These are phyloP conservation scores for Pangasianodon gigas DNA, from an alignment of 2,113 vertebrate species.

Conservation along the genomic window DNA sequence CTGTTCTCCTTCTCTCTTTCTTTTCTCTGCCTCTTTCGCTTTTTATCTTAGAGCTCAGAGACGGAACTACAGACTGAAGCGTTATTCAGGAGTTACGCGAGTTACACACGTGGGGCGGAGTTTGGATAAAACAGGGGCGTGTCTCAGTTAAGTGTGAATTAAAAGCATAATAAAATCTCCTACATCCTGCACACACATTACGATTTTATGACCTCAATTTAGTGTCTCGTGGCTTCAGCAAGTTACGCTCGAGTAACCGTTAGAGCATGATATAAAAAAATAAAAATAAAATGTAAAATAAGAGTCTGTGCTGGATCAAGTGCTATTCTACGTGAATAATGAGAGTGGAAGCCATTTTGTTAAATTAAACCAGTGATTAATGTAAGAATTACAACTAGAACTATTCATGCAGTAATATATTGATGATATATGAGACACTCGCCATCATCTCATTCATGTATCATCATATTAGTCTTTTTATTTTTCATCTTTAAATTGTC, in stretches of 20 bases:
- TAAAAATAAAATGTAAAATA: too few species aligned
- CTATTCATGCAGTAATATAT: neutral
- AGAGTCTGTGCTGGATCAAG: too few species aligned
- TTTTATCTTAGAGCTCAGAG: neutral
- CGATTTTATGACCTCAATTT: neutral
- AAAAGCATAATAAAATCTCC: neutral
- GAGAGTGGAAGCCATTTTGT: too few species aligned
- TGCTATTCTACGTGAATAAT: too few species aligned
- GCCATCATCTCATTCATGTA: neutral
- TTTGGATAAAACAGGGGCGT: neutral
- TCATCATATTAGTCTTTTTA: neutral
- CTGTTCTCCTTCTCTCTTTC: neutral
- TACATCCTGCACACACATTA: neutral
- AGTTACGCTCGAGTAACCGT: neutral
- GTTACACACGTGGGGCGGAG: neutral
- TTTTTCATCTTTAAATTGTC: neutral
- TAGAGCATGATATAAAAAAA: too few species aligned
- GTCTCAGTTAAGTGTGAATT: neutral
- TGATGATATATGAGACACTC: neutral
- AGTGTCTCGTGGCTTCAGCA: neutral
- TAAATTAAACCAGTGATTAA: neutral
- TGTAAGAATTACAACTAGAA: neutral
- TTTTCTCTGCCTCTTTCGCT: neutral
- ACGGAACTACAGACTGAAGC: neutral
- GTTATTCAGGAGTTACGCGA: too few species aligned